Percentiles rank a stretch among this genome's conserved stretches.
These are phyloP conservation scores for Arion vulgaris DNA, from an alignment of 1,140 invertebrate species.

Conservation along the genomic window DNA sequence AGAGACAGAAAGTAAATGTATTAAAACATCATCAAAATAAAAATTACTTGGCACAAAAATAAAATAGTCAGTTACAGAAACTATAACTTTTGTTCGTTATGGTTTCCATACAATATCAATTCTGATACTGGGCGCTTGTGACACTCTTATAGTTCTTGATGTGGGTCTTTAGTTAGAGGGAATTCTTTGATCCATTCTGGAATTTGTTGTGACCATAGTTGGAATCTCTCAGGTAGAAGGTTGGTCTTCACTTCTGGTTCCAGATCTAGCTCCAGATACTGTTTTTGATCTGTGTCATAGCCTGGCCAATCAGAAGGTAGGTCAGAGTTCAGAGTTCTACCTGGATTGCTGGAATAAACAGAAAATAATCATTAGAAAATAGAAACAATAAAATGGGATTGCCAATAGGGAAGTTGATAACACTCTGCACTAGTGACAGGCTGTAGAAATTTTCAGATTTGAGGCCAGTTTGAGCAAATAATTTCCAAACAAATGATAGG, in stretches of 20 bases:
- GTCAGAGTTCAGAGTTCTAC: background rate
- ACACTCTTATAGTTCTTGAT: background rate
- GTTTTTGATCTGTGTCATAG: background rate
- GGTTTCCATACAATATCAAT: background rate
- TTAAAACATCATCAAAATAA: no score
- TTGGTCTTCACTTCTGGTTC: background rate
- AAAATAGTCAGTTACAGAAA: no score
- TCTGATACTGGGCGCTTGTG: background rate
- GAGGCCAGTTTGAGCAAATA: background rate
- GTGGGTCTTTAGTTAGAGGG: background rate
- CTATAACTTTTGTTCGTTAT: no score
- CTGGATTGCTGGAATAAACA: conserved; percentile 10
- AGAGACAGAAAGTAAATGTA: no score
- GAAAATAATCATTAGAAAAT: background rate
- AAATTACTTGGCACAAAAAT: no score
- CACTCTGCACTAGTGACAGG: background rate
- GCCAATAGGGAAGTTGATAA: no score
- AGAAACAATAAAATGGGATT: background rate
- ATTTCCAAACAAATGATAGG: background rate
- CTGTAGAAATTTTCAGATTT: background rate
- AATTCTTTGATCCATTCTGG: conserved; percentile 11
- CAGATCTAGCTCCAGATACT: conserved; percentile 6
- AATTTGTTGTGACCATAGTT: conserved; percentile 14
- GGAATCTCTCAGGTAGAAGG: background rate
- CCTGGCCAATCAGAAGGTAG: background rate